Base-by-base conservation (phyloP, 2,797 vertebrate species). In the Myotis pilosus region DNA sequence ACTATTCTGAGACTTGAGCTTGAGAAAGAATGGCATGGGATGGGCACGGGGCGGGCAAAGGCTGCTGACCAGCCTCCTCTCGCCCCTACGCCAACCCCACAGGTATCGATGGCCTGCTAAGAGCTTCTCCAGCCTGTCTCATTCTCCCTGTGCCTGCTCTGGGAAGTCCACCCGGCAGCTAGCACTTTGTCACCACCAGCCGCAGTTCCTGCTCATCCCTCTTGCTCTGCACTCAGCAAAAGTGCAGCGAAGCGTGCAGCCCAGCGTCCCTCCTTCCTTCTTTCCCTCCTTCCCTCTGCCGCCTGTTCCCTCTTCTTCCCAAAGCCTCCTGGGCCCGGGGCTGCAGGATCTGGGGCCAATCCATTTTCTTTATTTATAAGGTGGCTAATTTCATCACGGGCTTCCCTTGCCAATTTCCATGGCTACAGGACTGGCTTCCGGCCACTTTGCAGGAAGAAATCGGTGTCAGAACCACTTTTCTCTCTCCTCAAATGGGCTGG, bases 121-220 rank as follows among this genome's bases (percentile, higher is more conserved):
- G 60, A 75, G 30, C 3, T 16, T 25, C 15, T 60, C 80, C 55
- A 60, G 88, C 68, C 47, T 71, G 41, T 49, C 62, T 57, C 11
- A 9, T 16, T 3, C 30, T 60, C 47, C 20, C 51, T 0, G 23
- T 19, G 76, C 36, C 75, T 81, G 51, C 72, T 87, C 92, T 60
- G 76, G 95, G 64, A 95, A 96, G 95, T 95, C 80, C 79, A 44
- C 71, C 88, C 36, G 96, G 84, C 85, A 86, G 92, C 92, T 36
- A 62, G 89, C 89, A 81, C 69, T 84, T 41, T 66, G 55, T 95
- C 88, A 78, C 66, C 2, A 1, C 82, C 2, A 13, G 44, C 96
- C 96, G 97, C 92, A 87, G 87, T 89, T 93, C 69, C 47, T 95
- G 82, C 80, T 90, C 66, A 25, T 75, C 66, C 74, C 74, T 72